These are phyloP conservation scores for Oenanthe melanoleuca DNA, from an alignment of 2,113 vertebrate species.

Conservation along the genomic window DNA sequence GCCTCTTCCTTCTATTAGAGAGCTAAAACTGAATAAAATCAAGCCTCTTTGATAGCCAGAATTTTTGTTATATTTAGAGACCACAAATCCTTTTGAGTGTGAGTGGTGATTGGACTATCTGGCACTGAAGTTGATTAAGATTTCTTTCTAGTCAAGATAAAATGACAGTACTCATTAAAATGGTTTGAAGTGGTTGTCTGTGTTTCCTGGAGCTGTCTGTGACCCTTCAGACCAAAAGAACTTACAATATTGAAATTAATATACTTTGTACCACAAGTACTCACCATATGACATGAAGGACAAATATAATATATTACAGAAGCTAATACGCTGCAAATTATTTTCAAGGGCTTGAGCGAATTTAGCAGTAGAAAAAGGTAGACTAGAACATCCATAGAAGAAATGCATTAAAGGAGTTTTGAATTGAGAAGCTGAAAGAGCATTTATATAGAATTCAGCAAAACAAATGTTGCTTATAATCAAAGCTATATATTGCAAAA, in stretches of 20 bases:
- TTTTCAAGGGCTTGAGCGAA: slow-evolving; percentile 31
- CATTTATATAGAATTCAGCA: slow-evolving; percentile 12
- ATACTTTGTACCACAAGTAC: neutral
- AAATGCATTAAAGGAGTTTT: slow-evolving; percentile 16
- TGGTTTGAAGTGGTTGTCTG: slow-evolving; percentile 28
- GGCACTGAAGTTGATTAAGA: slow-evolving; percentile 48
- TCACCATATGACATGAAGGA: neutral
- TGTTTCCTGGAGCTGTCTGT: slow-evolving; percentile 7
- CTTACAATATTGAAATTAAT: slow-evolving; percentile 19
- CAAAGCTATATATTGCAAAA: slow-evolving; percentile 10
- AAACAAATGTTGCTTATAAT: slow-evolving; percentile 35
- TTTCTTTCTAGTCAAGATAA: slow-evolving; percentile 49
- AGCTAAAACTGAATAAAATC: neutral
- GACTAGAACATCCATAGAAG: slow-evolving; percentile 34
- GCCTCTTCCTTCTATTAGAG: neutral
- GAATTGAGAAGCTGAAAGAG: neutral
- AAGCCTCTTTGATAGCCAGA: neutral
- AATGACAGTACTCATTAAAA: slow-evolving; percentile 26
- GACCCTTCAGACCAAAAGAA: slow-evolving; percentile 46
- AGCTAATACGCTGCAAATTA: neutral
- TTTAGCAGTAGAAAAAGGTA: slow-evolving; percentile 39
- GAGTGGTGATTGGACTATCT: neutral
- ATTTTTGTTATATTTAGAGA: neutral
- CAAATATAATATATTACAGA: slow-evolving; percentile 11
- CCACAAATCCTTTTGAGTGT: neutral